A percentile compares a stretch with the other conserved stretches of the same genome.
phyloP scores from a whole-genome alignment of 2,888 invertebrate species.

The Idaea straminata region DNA sequence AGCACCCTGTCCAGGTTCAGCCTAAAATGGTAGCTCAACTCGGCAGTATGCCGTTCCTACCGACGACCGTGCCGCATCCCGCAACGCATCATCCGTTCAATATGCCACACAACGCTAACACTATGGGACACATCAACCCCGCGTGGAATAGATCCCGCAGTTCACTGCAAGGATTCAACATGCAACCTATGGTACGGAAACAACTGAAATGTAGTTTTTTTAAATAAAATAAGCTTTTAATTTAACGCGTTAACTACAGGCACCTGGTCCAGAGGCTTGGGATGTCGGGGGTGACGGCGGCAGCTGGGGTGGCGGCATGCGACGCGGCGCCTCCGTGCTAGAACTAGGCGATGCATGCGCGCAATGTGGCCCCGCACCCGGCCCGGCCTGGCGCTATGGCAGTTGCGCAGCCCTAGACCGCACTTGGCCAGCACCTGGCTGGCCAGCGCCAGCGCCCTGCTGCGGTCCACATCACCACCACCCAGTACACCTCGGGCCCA shows the following conservation, averaged over 20 bases:
- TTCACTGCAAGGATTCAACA: constrained; percentile 56
- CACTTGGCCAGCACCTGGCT: constrained; percentile 40
- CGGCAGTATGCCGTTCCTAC: constrained; percentile 66
- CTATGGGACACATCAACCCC: constrained; percentile 49
- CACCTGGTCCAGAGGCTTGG: constrained; percentile 51
- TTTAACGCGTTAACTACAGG: constrained; percentile 23
- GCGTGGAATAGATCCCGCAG: constrained; percentile 59
- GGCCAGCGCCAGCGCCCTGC: constrained; percentile 42
- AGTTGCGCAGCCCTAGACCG: constrained; percentile 71
- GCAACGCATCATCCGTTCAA: constrained; percentile 16
- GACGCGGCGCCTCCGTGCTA: constrained; percentile 67
- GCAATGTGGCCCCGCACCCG: constrained; percentile 42
- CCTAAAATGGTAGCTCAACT: constrained; percentile 47
- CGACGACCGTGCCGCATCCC: constrained; percentile 47
- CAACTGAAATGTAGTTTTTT: not conserved
- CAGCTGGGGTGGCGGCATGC: constrained; percentile 60
- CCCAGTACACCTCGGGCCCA: constrained; percentile 46
- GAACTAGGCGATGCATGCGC: constrained; percentile 56
- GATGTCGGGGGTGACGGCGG: constrained; percentile 35
- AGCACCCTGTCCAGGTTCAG: constrained; percentile 46
- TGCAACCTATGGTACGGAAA: constrained; percentile 52
- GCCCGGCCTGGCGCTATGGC: constrained; percentile 67
- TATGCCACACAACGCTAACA: constrained; percentile 45
- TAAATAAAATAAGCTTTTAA: not conserved
- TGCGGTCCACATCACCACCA: constrained; percentile 47